Conservation (phyloP, 2,888 invertebrate genomes). For the Cremastinae sp. region DNA sequence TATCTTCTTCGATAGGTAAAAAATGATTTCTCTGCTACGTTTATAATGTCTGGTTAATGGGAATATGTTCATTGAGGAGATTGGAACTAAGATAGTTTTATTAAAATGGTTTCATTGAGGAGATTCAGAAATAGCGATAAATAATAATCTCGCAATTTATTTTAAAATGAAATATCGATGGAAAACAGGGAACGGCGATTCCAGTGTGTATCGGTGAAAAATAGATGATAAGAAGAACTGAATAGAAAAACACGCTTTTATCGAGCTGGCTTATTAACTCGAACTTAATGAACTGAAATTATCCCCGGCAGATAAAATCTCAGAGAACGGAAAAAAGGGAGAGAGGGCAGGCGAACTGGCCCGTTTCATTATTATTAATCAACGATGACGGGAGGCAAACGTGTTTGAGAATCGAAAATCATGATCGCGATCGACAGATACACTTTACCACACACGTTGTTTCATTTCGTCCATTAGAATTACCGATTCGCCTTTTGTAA, state of each 20-base stretch:
- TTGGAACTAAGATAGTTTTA: too few relatives aligned
- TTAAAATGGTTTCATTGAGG: too few relatives aligned
- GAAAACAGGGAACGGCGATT: too few relatives aligned
- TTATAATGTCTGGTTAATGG: too few relatives aligned
- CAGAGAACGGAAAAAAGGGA: neutral
- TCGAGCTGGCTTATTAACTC: slow-evolving; percentile 57
- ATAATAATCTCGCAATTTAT: too few relatives aligned
- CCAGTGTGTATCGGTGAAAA: neutral
- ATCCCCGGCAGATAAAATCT: slow-evolving; percentile 54
- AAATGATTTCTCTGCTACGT: too few relatives aligned
- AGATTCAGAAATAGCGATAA: too few relatives aligned
- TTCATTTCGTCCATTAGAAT: neutral
- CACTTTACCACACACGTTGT: slow-evolving; percentile 42
- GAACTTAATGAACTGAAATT: slow-evolving; percentile 62
- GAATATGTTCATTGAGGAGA: too few relatives aligned
- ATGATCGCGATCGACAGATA: slow-evolving; percentile 45
- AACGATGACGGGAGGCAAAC: slow-evolving; percentile 15
- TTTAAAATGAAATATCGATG: too few relatives aligned
- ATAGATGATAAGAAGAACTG: neutral
- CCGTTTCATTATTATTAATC: slow-evolving; percentile 36
- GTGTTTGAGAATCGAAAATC: slow-evolving; percentile 26
- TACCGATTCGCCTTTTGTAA: neutral
- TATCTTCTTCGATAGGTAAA: too few relatives aligned
- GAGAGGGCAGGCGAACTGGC: neutral
- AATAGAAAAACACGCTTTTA: slow-evolving; percentile 48